Conservation (phyloP, 2,113 vertebrate species). For the Zosterops pallidus region DNA sequence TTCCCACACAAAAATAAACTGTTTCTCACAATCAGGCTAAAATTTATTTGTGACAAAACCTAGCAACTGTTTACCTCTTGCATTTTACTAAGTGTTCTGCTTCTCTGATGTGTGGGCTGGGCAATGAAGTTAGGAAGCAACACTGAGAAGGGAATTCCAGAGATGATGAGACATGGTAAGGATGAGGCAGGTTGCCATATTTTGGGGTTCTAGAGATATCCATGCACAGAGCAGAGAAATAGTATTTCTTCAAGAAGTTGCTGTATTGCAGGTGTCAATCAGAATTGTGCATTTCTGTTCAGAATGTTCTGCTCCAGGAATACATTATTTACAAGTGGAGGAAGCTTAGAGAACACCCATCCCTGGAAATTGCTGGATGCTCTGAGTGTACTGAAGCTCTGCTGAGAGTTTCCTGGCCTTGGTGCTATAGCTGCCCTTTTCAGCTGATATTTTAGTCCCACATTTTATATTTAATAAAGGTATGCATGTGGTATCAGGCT, state of each 20-base stretch:
- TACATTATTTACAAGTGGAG: background rate
- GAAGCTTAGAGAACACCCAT: background rate
- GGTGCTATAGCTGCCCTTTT: background rate
- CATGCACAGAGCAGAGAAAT: background rate
- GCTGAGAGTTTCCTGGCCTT: background rate
- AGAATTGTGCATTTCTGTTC: background rate
- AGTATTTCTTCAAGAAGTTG: background rate
- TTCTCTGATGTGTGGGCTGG: background rate
- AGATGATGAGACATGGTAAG: background rate
- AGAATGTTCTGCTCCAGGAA: slow-evolving; percentile 1
- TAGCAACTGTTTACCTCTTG: background rate
- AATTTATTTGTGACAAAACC: background rate
- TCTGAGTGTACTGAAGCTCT: background rate
- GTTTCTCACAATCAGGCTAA: background rate
- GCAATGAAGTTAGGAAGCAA: background rate
- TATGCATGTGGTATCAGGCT: slow-evolving; percentile 23
- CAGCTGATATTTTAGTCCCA: background rate
- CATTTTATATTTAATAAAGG: slow-evolving; percentile 10
- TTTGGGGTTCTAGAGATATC: background rate
- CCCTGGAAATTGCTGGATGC: background rate
- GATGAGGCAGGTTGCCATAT: background rate
- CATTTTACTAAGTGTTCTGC: background rate
- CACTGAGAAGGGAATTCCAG: background rate
- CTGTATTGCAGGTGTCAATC: background rate
- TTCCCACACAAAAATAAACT: background rate